phyloP scores from a whole-genome alignment of 2,888 invertebrate genomes.

The Dendrolimus houi region DNA sequence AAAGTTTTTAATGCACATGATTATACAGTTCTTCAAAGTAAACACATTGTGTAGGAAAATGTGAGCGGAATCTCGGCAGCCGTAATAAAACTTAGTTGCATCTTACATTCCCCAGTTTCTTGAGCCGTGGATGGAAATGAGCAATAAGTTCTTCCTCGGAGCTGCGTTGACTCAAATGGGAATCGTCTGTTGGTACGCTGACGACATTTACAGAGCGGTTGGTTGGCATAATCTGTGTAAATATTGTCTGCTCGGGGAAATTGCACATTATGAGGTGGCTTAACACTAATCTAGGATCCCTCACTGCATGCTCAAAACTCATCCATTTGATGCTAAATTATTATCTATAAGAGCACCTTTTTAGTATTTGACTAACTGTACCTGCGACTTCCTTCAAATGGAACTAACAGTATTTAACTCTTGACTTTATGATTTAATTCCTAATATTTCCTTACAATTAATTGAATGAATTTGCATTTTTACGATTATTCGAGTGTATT shows the following conservation, averaged over 20 bases:
- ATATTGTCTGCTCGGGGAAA: neutral
- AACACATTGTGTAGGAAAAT: neutral
- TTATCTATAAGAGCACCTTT: neutral
- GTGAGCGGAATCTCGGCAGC: conserved; percentile 1
- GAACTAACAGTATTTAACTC: too few relatives aligned
- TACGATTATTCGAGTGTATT: too few relatives aligned
- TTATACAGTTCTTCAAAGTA: too few relatives aligned
- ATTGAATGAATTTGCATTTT: too few relatives aligned
- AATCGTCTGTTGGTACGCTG: conserved; percentile 58
- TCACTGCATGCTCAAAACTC: neutral
- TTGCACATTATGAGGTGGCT: neutral
- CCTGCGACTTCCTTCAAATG: too few relatives aligned
- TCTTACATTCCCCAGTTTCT: conserved; percentile 29
- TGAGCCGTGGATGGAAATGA: conserved; percentile 52
- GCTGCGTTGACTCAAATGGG: conserved; percentile 54
- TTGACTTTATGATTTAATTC: too few relatives aligned
- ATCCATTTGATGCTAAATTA: neutral
- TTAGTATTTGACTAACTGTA: too few relatives aligned
- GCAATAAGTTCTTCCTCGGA: conserved; percentile 54
- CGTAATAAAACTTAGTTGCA: conserved; percentile 8
- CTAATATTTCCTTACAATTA: too few relatives aligned
- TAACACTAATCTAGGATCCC: neutral
- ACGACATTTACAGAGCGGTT: conserved; percentile 54
- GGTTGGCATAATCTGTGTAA: conserved; percentile 9
- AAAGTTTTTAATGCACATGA: neutral